Percentiles rank a stretch among this genome's conserved stretches.
Conservation (phyloP, 2,797 vertebrate species). For the Parotocinclus haroldoi region DNA sequence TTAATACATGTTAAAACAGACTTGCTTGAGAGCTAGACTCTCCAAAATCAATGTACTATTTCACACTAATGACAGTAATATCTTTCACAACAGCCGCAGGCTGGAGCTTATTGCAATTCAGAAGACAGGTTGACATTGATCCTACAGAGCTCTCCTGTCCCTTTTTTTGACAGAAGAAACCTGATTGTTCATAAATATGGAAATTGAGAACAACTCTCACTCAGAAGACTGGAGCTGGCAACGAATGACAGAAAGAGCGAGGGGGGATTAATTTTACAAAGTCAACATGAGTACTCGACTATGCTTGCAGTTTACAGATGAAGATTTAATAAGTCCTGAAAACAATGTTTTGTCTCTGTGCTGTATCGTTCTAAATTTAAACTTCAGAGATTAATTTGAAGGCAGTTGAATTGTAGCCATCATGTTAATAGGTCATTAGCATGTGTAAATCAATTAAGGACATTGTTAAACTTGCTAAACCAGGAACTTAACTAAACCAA, state of each 20-base stretch:
- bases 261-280: slow-evolving; percentile 5
- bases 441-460: background rate
- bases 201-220: slow-evolving; percentile 67
- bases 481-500: no score
- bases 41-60: slow-evolving; percentile 18
- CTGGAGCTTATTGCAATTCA: slow-evolving; percentile 41
- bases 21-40: slow-evolving; percentile 8
- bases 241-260: slow-evolving; percentile 1
- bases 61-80: slow-evolving; percentile 28
- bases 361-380: background rate
- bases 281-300: background rate
- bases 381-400: slow-evolving; percentile 1
- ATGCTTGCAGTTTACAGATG: slow-evolving; percentile 11
- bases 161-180: slow-evolving; percentile 68
- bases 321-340: slow-evolving; percentile 5
- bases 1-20: slow-evolving; percentile 18
- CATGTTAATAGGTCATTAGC: background rate
- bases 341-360: slow-evolving; percentile 4
- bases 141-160: slow-evolving; percentile 62
- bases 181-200: slow-evolving; percentile 76
- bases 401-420: background rate
- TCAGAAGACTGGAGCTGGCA: slow-evolving; percentile 8
- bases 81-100: slow-evolving; percentile 17
- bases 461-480: no score
- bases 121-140: slow-evolving; percentile 65